phyloP scores from a whole-genome alignment of 2,797 vertebrate genomes.

The Acestrorhynchus altus region DNA sequence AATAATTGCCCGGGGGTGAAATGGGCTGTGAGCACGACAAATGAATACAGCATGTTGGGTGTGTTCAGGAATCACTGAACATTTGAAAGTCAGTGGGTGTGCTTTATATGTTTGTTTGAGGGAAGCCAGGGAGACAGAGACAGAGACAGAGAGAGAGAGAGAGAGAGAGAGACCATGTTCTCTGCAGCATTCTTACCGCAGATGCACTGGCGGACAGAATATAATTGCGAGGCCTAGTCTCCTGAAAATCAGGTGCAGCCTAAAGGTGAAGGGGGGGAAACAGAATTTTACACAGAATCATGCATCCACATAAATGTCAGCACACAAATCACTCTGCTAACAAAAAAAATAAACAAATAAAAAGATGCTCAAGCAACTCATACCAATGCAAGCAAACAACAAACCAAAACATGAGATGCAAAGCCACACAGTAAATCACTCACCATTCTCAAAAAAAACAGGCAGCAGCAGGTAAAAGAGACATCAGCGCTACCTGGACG shows the following conservation, averaged over 20 bases:
- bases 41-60: not conserved
- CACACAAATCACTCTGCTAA: constrained; percentile 29
- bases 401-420: constrained; percentile 32
- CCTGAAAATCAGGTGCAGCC: constrained; percentile 92
- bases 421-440: constrained; percentile 9
- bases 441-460: constrained; percentile 20
- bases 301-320: constrained; percentile 51
- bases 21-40: not conserved
- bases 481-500: not conserved
- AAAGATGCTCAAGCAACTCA: constrained; percentile 8
- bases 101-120: not conserved
- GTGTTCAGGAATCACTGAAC: not conserved
- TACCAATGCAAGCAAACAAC: constrained; percentile 36
- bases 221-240: constrained; percentile 93
- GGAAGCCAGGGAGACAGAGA: not conserved
- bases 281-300: constrained; percentile 72
- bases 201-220: constrained; percentile 91
- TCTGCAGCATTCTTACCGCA: constrained; percentile 82
- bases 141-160: constrained; percentile 11
- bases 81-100: not conserved
- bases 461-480: not conserved
- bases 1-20: not conserved
- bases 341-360: not conserved
- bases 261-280: constrained; percentile 70
- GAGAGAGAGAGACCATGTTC: constrained; percentile 20